phyloP scores from a whole-genome alignment of 2,113 vertebrate species.

The Aramus guarauna region DNA sequence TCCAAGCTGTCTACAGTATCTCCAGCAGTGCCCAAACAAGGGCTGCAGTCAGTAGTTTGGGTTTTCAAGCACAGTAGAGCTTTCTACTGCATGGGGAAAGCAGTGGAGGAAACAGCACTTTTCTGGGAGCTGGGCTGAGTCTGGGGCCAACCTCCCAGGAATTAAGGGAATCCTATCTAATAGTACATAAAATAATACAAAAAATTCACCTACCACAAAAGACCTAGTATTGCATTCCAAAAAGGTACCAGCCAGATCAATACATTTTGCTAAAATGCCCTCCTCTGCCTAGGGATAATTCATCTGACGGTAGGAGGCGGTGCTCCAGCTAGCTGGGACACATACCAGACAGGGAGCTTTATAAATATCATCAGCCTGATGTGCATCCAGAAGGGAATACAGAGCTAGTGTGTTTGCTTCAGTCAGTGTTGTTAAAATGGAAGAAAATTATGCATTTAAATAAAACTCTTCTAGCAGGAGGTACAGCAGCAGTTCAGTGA shows the following conservation, averaged over 20 bases:
- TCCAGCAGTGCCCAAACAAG: background rate
- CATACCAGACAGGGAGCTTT: background rate
- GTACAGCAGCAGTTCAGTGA: slow-evolving; percentile 6
- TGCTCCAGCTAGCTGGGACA: background rate
- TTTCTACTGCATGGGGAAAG: background rate
- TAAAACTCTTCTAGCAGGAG: slow-evolving; percentile 2
- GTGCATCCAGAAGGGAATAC: background rate
- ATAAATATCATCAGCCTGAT: background rate
- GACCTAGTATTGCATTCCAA: background rate
- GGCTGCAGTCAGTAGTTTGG: background rate
- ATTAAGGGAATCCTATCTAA: background rate
- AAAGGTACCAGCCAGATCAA: background rate
- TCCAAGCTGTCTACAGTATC: background rate
- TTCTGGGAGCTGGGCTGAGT: background rate
- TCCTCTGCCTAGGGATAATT: background rate
- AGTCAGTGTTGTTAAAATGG: background rate
- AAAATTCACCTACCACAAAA: background rate
- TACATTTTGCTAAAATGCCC: background rate
- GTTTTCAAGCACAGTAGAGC: background rate
- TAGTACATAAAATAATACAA: background rate
- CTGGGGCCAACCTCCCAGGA: background rate
- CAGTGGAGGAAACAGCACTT: background rate
- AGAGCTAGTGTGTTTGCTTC: background rate
- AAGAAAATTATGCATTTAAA: background rate
- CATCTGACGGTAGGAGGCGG: background rate